Evolutionary conservation across 2,113 vertebrate species (phyloP).

Genomic region (Montifringilla adamsi): DNA sequence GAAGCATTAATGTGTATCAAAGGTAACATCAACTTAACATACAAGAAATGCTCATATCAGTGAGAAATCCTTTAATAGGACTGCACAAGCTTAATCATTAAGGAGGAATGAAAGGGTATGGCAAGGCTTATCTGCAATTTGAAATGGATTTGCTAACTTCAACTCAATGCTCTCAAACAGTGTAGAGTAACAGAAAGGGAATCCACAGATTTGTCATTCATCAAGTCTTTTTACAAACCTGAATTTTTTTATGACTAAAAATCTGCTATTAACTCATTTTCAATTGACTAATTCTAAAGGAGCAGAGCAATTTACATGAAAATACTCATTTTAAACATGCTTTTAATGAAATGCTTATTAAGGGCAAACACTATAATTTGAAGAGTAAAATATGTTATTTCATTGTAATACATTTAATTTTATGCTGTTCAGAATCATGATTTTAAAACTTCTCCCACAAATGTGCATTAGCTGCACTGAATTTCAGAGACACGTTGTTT

Average conservation of each 20-base stretch:
- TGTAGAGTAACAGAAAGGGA: neutral
- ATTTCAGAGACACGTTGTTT: neutral
- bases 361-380: slow-evolving; percentile 4
- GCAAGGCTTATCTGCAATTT: neutral
- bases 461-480: neutral
- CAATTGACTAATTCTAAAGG: neutral
- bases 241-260: neutral
- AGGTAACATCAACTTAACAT: neutral
- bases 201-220: neutral
- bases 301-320: neutral
- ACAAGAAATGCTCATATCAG: neutral
- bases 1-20: neutral
- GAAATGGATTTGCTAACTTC: neutral
- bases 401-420: neutral
- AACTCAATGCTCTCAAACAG: neutral
- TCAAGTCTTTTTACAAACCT: neutral
- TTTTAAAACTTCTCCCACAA: neutral
- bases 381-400: neutral
- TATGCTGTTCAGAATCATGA: neutral
- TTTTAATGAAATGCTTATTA: slow-evolving; percentile 10
- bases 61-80: neutral
- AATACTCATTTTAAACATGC: neutral
- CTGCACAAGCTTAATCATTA: neutral
- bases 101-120: neutral
- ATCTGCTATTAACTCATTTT: neutral